phyloP scores from a whole-genome alignment of 2,888 invertebrate species.

The Carterocephalus palaemon region DNA sequence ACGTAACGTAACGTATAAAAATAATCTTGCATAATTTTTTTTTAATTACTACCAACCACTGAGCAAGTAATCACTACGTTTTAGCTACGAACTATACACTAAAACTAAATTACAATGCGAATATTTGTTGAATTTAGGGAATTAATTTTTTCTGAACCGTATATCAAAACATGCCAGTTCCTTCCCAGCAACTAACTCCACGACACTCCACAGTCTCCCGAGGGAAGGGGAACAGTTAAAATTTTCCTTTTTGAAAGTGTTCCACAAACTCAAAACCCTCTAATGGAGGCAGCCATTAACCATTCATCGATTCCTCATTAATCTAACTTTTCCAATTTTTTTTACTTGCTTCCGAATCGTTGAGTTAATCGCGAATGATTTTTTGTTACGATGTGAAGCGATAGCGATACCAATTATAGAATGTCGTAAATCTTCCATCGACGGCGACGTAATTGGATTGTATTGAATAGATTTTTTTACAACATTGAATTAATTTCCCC shows the following conservation, averaged over 20 bases:
- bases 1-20: too few relatives aligned
- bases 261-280: constrained; percentile 63
- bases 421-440: constrained; percentile 50
- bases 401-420: constrained; percentile 53
- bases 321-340: constrained; percentile 70
- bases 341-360: constrained; percentile 62
- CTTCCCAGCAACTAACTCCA: too few relatives aligned
- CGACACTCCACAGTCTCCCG: constrained; percentile 47
- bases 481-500: constrained; percentile 18
- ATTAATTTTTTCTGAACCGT: too few relatives aligned
- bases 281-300: constrained; percentile 73
- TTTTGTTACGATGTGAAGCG: constrained; percentile 53
- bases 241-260: constrained; percentile 57
- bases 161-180: too few relatives aligned
- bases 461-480: constrained; percentile 13
- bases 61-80: too few relatives aligned
- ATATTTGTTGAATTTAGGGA: too few relatives aligned
- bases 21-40: too few relatives aligned
- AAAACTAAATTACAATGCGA: too few relatives aligned
- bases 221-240: constrained; percentile 58
- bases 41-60: too few relatives aligned
- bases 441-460: constrained; percentile 22
- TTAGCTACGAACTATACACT: too few relatives aligned
- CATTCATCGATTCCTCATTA: constrained; percentile 75
- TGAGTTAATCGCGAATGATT: constrained; percentile 48